Evolutionary conservation across 2,797 vertebrate genomes (phyloP), one percentile per base, ranked within the genome.

Genomic region (Harpagifer antarcticus): DNA sequence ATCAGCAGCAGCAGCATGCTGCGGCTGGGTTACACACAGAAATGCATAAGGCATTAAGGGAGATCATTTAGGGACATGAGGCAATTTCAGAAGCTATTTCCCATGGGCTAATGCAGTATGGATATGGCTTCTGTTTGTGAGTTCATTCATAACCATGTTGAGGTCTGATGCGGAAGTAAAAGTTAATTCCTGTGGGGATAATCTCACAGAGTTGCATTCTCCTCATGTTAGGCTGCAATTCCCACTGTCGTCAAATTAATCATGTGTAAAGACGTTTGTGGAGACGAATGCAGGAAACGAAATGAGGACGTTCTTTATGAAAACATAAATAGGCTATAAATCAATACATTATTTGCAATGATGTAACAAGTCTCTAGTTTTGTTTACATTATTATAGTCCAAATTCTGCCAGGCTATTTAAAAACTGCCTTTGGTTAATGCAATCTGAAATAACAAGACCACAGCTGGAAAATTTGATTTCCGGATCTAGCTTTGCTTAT

Each of bases 51-150:
- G 78, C 71, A 63, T 84, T 84, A 86, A 78, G 71, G 59, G 68
- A 58, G 76, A 78, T 87, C 23, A 63, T 78, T 91, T 74, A 68
- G 64, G 61, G 62, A 72, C 68, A 79, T 84, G 55, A 68, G 61
- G 74, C 86, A 12, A 87, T 90, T 87, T 86, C 76, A 76, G 64
- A 75, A 74, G 74, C 74, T 47, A 79, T 87, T 88, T 91, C 79
- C 90, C 72, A 53, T 31, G 64, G 56, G 76, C 64, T 56, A 23
- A 69, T 74, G 65, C 64, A 57, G 65, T 59, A 52, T 14, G 58
- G 62, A 67, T 78, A 48, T 64, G 48, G 48, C 17, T 31, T 50
- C 42, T 82, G 75, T 87, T 84, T 74, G 68, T 74, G 68, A 27
- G 23, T 27, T 27, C 23, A 27, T 27, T 27, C 3, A 27, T 27